These are phyloP conservation scores for Smittia sp. DNA, from an alignment of 2,888 invertebrate genomes.

Conservation along the genomic window DNA sequence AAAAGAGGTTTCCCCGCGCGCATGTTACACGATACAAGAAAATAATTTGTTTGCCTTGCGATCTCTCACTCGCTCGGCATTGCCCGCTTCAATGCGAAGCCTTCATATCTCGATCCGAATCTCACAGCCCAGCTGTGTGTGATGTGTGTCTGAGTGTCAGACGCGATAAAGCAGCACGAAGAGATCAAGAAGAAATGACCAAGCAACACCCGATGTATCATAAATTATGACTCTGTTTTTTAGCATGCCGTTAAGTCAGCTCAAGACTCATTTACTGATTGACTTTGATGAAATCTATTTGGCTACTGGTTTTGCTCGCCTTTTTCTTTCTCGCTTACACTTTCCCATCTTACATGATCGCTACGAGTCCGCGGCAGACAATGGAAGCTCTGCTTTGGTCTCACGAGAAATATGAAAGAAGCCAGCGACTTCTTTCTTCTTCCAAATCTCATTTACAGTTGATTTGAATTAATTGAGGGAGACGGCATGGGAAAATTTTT, in stretches of 20 bases:
- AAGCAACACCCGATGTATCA: slow-evolving; percentile 3
- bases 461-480: slow-evolving; percentile 39
- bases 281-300: slow-evolving; percentile 42
- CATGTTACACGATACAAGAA: slow-evolving; percentile 16
- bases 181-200: background rate
- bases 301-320: slow-evolving; percentile 41
- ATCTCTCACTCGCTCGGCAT: background rate
- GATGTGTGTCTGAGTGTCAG: slow-evolving; percentile 31
- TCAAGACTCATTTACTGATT: slow-evolving; percentile 37
- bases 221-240: slow-evolving; percentile 17
- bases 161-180: slow-evolving; percentile 1
- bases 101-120: slow-evolving; percentile 40
- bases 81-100: slow-evolving; percentile 3
- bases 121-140: slow-evolving; percentile 31
- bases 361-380: background rate
- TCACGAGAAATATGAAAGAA: slow-evolving; percentile 1
- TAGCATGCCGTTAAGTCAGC: slow-evolving; percentile 6
- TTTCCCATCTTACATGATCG: slow-evolving; percentile 5
- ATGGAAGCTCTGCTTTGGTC: slow-evolving; percentile 2
- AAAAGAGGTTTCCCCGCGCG: slow-evolving; percentile 17
- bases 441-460: slow-evolving; percentile 25
- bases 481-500: slow-evolving; percentile 34
- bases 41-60: slow-evolving; percentile 41
- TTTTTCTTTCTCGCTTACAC: slow-evolving; percentile 1
- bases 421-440: background rate